phyloP scores from a whole-genome alignment of 2,797 vertebrate species.

The Melopsittacus undulatus region DNA sequence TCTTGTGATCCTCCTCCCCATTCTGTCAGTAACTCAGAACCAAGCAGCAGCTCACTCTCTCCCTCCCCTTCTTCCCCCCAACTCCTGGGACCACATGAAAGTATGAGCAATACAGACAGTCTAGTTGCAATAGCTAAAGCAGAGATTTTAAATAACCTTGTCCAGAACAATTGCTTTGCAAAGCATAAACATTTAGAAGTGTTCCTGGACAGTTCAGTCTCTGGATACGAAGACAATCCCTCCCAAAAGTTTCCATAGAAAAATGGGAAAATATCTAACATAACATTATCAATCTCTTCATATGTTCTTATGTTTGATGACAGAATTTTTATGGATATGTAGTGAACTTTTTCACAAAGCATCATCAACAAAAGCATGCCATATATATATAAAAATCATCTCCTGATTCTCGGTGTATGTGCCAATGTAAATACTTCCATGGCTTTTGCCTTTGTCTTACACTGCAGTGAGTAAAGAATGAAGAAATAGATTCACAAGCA shows the following conservation, averaged over 20 bases:
- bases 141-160: neutral
- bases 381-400: neutral
- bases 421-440: neutral
- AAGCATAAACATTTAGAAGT: neutral
- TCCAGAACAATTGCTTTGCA: neutral
- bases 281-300: neutral
- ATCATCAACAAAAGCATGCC: neutral
- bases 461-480: neutral
- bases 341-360: neutral
- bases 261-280: neutral
- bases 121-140: neutral
- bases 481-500: neutral
- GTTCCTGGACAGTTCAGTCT: neutral
- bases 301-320: neutral
- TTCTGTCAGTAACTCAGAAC: neutral
- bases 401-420: neutral
- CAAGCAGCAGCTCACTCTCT: neutral
- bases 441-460: neutral
- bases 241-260: neutral
- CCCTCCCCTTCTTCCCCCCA: neutral
- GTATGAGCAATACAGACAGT: neutral
- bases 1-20: neutral
- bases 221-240: neutral
- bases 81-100: neutral
- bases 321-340: neutral